Percentiles rank a stretch among this genome's conserved stretches.
phyloP scores from a whole-genome alignment of 2,888 invertebrate genomes.

The Hypercompe scribonia region DNA sequence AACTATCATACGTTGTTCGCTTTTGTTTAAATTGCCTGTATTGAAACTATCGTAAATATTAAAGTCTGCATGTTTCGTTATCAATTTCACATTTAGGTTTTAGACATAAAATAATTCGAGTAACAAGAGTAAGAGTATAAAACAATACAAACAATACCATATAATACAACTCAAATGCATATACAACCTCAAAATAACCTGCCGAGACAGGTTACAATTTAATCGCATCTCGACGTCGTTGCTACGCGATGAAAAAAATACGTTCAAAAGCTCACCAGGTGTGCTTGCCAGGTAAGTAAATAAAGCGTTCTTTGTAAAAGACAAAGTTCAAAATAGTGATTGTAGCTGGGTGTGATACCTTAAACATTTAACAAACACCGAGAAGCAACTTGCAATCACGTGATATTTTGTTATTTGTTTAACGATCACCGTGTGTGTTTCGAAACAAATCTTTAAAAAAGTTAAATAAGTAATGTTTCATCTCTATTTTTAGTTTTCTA shows the following conservation, averaged over 20 bases:
- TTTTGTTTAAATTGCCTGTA: neutral
- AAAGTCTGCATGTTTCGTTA: neutral
- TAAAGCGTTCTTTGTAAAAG: conserved; percentile 39
- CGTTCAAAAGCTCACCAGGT: conserved; percentile 58
- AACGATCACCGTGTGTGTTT: conserved; percentile 49
- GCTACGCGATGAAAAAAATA: conserved; percentile 60
- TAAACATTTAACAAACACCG: neutral
- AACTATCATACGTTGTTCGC: neutral
- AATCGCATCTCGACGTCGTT: conserved; percentile 61
- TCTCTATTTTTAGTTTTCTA: neutral
- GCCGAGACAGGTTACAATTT: conserved; percentile 62
- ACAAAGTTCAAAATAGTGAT: conserved; percentile 22
- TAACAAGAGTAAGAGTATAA: neutral
- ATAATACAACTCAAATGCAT: conserved; percentile 9
- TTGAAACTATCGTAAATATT: neutral
- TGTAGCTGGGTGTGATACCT: conserved; percentile 24
- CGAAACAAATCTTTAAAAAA: conserved; percentile 16
- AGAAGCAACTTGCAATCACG: conserved; percentile 43
- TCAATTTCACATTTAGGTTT: neutral
- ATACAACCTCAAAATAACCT: conserved; percentile 66
- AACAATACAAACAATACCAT: conserved; percentile 32
- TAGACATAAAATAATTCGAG: neutral
- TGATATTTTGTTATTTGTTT: conserved; percentile 54
- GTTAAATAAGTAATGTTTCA: too few relatives aligned
- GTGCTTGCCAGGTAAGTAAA: conserved; percentile 68